phyloP scores from a whole-genome alignment of 2,888 invertebrate genomes.

The Thera britannica region DNA sequence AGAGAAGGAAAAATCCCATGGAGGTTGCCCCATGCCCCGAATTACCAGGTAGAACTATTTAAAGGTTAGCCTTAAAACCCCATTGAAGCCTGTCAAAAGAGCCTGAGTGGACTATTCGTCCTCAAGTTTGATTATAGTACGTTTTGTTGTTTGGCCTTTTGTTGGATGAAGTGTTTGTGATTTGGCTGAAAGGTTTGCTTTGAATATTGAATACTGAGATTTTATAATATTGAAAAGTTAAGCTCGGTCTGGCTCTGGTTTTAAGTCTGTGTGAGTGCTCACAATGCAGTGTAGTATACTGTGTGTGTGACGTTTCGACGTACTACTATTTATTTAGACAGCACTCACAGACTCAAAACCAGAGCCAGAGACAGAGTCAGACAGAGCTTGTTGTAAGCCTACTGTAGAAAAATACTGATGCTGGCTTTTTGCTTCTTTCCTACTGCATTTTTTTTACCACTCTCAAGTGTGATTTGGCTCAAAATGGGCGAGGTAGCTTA shows the following conservation, averaged over 20 bases:
- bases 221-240: background rate
- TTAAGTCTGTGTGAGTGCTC: no score
- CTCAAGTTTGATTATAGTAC: conserved; percentile 27
- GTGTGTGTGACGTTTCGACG: no score
- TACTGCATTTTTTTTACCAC: background rate
- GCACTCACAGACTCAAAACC: no score
- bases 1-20: conserved; percentile 40
- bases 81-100: conserved; percentile 38
- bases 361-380: no score
- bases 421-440: background rate
- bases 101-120: conserved; percentile 36
- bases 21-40: conserved; percentile 36
- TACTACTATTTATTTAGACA: no score
- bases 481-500: no score
- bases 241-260: background rate
- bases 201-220: conserved; percentile 14
- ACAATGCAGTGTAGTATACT: no score
- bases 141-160: conserved; percentile 27
- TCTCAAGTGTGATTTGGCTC: background rate
- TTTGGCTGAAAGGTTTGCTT: conserved; percentile 10
- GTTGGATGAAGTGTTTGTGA: conserved; percentile 28
- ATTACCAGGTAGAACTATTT: conserved; percentile 51
- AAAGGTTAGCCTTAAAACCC: conserved; percentile 19
- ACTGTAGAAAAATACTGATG: no score
- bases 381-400: no score